Evolutionary conservation across 2,113 vertebrate species (phyloP).

Genomic region (Trogon melanurus): DNA sequence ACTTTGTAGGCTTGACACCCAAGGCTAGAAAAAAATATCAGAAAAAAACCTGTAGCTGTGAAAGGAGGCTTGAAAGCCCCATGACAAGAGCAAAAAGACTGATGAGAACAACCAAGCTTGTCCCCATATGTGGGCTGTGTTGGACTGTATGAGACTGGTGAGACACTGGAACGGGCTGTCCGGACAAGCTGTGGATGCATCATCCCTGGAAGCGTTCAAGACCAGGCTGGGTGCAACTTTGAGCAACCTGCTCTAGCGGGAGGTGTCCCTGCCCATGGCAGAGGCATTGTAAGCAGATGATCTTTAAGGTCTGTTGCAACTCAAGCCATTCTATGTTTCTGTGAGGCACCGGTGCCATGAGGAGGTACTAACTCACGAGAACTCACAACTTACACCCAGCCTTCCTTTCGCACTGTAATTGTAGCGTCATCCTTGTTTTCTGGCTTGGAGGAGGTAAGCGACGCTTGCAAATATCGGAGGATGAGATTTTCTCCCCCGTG

Average conservation of each 20-base stretch:
- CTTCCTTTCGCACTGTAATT: not conserved
- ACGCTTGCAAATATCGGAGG: not conserved
- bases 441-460: not conserved
- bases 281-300: no score
- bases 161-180: no score
- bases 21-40: not conserved
- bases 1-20: accelerated
- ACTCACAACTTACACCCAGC: not conserved
- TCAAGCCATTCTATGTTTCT: no score
- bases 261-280: no score
- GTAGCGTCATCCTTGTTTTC: not conserved
- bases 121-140: not conserved
- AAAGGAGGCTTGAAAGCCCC: not conserved
- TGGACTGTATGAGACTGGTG: no score
- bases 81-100: not conserved
- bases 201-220: no score
- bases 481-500: not conserved
- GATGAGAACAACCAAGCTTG: not conserved
- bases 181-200: no score
- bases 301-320: no score
- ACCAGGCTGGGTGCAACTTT: no score
- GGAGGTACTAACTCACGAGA: not conserved
- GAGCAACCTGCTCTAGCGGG: no score
- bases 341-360: not conserved
- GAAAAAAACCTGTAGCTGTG: not conserved